phyloP scores from a whole-genome alignment of 2,888 invertebrate species.

The Clivina fossor region DNA sequence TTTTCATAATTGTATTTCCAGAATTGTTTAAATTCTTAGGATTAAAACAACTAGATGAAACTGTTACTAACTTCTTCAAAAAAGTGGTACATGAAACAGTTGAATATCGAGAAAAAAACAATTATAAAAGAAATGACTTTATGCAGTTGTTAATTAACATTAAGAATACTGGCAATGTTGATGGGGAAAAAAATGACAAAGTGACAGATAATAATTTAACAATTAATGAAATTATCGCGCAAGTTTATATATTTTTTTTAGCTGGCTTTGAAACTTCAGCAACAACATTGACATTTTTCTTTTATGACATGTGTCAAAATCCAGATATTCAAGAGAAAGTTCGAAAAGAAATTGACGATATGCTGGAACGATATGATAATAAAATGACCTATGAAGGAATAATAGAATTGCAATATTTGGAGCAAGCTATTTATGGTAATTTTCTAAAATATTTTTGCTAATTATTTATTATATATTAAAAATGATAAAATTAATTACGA shows the following conservation, averaged over 20 bases:
- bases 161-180: background rate
- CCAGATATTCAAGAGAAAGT: conserved; percentile 6
- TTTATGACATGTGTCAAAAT: background rate
- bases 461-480: background rate
- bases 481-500: no score
- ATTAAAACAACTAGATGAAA: no score
- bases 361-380: conserved; percentile 11
- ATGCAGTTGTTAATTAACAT: background rate
- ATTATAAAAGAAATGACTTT: no score
- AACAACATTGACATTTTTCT: background rate
- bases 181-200: background rate
- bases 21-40: no score
- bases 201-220: background rate
- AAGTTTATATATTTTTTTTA: background rate
- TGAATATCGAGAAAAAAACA: no score
- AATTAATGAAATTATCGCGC: background rate
- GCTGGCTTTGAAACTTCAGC: conserved; percentile 22
- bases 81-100: no score
- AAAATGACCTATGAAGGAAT: conserved; percentile 31
- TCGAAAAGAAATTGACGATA: conserved; percentile 17
- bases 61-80: no score
- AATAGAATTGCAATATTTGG: conserved; percentile 21
- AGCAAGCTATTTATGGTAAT: conserved; percentile 14
- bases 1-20: no score
- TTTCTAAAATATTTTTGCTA: no score